Evolutionary conservation across 2,888 invertebrate species (phyloP), one percentile per base, ranked within the genome.

Genomic region (Amorpha juglandis): DNA sequence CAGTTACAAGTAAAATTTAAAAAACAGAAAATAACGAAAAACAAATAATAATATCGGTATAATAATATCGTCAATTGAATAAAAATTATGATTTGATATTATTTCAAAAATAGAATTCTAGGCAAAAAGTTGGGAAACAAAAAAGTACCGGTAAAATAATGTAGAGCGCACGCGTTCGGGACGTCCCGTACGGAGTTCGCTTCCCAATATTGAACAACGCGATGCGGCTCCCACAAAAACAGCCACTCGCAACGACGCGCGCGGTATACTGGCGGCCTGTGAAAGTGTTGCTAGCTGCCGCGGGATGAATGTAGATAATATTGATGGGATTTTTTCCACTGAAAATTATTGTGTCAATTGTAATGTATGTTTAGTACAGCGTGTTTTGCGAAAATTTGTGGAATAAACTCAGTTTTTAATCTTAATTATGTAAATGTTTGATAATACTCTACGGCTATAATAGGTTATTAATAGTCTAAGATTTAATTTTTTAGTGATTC

Each of bases 181-280:
- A 55, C 64, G 78, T 78, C 77, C 81, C 81, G 80, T 77, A 70
- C 74, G 77, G 71, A 78, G 77, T 73, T 78, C 74, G 77, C 70
- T 70, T 65, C 63, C 67, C 69, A 52, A 69, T 58, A 70, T 70
- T 67, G 62, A 69, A 72, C 72, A 16, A 47, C 58, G 77, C 74
- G 76, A 76, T 67, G 71, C 65, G 68, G 69, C 11, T 70, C 69
- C 74, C 70, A 73, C 67, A 63, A 65, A 64, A 76, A 85, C 93
- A 82, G 80, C 91, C 92, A 87, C 89, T 89, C 89, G 88, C 92
- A 83, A 77, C 83, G 84, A 83, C 84, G 88, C 90, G 88, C 91
- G 91, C 90, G 90, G 90, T 84, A 84, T 86, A 92, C 92, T 92
- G 90, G 73, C 81, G 70, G 52, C 48, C 48, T 14, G 63, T 33